Evolutionary conservation across 1,140 invertebrate genomes (phyloP), one percentile per base, ranked within the genome.

Genomic region (Atopsyche davidsoni): DNA sequence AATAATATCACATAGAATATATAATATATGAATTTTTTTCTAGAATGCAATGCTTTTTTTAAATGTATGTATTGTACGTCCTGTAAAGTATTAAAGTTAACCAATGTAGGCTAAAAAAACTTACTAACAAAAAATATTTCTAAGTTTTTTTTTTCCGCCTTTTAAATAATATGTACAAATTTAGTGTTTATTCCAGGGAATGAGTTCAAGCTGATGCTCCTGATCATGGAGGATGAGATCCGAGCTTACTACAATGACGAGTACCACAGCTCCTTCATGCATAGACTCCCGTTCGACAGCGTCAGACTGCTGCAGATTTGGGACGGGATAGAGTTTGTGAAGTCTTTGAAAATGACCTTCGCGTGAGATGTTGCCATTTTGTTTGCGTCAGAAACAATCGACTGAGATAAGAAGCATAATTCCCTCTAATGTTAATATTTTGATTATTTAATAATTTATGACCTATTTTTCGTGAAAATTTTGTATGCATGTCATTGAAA

Each of bases 301-400:
- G 22, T 55, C 6, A 51, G 44, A 46, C 52, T 52, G 19, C 14
- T 58, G 13, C 53, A 58, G 40, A 58, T 58, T 7, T 58, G 57
- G 57, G 42, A 53, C 25, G 57, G 53, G 17, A 36, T 58, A 10
- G 46, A 49, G 21, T 25, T 35, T 25, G 34, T 58, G 9, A 23
- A 47, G 11, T 52, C 48, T 18, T 49, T 58, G 53, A 49, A 40
- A 32, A 32, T 58, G 23, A 41, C 16, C n/a, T 58, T 58, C 51
- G 56, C 39, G 31, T 18, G n/a, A n/a, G n/a, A n/a, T n/a, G n/a
- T n/a, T 9, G n/a, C n/a, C 28, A 9, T 31, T 31, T 31, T n/a
- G 28, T 9, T 9, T 36, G n/a, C 35, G 16, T n/a, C 19, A 7
- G 19, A 7, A 6, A 14, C 19, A 10, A 36, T 36, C 35, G n/a